Base-by-base conservation (phyloP, 2,888 invertebrate species). In the Ceramica pisi region DNA sequence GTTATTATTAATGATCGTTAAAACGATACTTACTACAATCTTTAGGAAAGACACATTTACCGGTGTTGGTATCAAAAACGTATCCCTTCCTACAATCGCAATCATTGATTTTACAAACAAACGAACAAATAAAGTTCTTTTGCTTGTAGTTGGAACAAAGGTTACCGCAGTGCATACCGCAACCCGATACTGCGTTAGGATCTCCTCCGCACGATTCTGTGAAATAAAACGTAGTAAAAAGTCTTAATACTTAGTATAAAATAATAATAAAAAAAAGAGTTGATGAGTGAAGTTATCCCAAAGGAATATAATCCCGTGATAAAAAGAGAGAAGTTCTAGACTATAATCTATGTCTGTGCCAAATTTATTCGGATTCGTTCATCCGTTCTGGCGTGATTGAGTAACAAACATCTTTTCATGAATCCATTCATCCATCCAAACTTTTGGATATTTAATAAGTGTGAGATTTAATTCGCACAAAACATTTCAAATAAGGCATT, bases 141-240 rank as follows among this genome's bases (percentile, higher is more conserved):
- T 78, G 55, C 26, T 50, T 74, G 9, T 83, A 65, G 48, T 89
- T 82, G 12, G 82, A 80, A 59, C 90, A 90, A 16, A 62, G 80
- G 57, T 67, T 83, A 3, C 77, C 73, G 35, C 89, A 89, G 73
- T 90, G 88, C 0, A 79, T 61, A 7, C 90, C 88, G 60, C 88
- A 89, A 0, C 91, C 90, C 44, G 78, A 75, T 50, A 38, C 23
- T 9, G 85, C 88, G 53, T 86, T 82, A 6, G 60, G 59, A 67
- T 89, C 89, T 9, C 87, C 87, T 38, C 85, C 81, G 21, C 88
- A 89, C 2, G 80, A 82, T 7, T 82, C 89, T 89, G 73, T 9
- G 78, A 79, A 62, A 78, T 7, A 46, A 48, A 35, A 0, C 21
- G 5, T 16, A 14, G 14, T 41, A 14, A 41, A 38, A 41, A 41